Base-by-base conservation (phyloP, 2,888 invertebrate genomes). In the Bursaphelenchus okinawaensis region DNA sequence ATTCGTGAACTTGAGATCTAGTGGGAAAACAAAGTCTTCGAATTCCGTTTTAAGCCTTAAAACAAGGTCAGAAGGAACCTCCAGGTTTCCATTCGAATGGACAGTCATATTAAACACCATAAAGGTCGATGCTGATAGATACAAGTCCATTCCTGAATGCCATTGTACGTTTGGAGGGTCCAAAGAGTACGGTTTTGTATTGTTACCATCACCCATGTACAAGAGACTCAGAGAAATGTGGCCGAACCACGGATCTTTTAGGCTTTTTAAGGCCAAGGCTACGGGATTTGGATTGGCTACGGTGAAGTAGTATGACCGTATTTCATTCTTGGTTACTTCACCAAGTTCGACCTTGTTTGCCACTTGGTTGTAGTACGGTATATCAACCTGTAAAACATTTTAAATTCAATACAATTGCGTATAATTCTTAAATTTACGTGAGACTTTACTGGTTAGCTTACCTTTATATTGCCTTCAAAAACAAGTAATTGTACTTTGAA, bases 241-340 rank as follows among this genome's bases (percentile, higher is more conserved):
- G 6, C 40, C 40, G 12, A n/a, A n/a, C 40, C 40, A 40, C 0
- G 75, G 75, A 9, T 74, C 63, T 16, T 63, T 65, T 9, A 79
- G 63, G 12, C 69, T 69, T 69, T 86, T 86, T 69, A 89, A 79
- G 65, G 87, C 86, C 74, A 91, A 87, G 75, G 87, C 87, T 28
- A 90, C 88, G 12, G 90, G 90, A 84, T 91, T 91, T 70, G 87
- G 87, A 84, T 91, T 91, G 73, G 88, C 85, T 31, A 91, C 83
- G 28, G 89, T 87, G 83, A 90, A 89, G 76, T 79, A 66, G 63
- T 72, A 64, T 20, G 54, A 54, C 3, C 19, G 7, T 63, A 12
- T 22, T 29, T 23, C 87, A 50, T 83, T 84, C 60, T 84, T 81
- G 29, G 86, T 85, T 69, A 87, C 77, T 23, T 86, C 84, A 55